These are phyloP conservation scores for Styela clava DNA, from an alignment of 23 tunicate species.

Conservation along the genomic window DNA sequence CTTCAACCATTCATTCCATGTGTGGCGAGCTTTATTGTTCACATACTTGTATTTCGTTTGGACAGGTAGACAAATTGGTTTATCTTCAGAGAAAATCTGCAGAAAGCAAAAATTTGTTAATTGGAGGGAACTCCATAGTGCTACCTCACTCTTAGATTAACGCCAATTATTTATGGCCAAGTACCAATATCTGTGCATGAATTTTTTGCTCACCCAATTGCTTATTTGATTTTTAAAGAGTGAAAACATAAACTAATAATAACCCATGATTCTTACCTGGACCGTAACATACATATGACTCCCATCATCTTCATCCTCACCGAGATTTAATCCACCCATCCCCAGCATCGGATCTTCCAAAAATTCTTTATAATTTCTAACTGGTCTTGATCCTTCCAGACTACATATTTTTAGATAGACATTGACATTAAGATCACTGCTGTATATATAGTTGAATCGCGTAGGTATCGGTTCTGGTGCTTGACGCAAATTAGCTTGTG, in stretches of 20 bases:
- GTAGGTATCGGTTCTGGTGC: neutral
- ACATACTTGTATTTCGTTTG: slow-evolving; percentile 70
- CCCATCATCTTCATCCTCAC: slow-evolving; percentile 35
- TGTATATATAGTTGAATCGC: slow-evolving; percentile 74
- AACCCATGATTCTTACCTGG: slow-evolving; percentile 52
- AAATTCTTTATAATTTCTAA: slow-evolving; percentile 50
- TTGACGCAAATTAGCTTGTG: neutral
- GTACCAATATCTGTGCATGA: too few species aligned
- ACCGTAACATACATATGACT: slow-evolving; percentile 89
- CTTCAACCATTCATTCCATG: slow-evolving; percentile 97
- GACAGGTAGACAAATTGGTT: slow-evolving; percentile 67
- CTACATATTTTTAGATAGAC: slow-evolving; percentile 64
- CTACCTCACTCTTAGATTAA: too few species aligned
- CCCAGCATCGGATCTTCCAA: slow-evolving; percentile 55
- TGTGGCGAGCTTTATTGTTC: slow-evolving; percentile 51
- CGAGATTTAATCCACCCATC: slow-evolving; percentile 38
- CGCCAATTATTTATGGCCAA: too few species aligned
- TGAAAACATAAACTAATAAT: too few species aligned
- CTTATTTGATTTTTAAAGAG: too few species aligned
- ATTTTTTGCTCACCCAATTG: too few species aligned
- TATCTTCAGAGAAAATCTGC: slow-evolving; percentile 73
- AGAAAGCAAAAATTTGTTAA: too few species aligned
- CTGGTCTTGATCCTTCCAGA: slow-evolving; percentile 65
- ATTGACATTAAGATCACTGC: slow-evolving; percentile 73
- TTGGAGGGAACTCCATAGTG: too few species aligned